phyloP scores from a whole-genome alignment of 2,797 vertebrate genomes.

The Peromyscus nudipes region DNA sequence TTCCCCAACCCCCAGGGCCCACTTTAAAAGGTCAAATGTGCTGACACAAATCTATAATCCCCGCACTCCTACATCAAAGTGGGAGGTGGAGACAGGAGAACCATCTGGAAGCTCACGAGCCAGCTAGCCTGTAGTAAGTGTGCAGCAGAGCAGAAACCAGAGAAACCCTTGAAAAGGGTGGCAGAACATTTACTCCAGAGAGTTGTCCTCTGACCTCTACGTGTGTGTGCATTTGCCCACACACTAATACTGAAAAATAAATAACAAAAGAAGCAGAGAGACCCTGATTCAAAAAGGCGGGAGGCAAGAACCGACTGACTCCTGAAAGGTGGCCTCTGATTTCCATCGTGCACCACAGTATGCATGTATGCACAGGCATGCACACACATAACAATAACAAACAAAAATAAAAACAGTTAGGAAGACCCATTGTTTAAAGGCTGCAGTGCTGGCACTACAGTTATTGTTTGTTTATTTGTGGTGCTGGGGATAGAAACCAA shows the following conservation, averaged over 20 bases:
- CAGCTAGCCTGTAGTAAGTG: background rate
- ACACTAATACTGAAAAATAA: background rate
- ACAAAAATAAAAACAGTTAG: background rate
- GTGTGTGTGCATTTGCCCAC: background rate
- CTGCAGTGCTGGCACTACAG: background rate
- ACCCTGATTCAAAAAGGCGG: background rate
- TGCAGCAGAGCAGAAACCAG: background rate
- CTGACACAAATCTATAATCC: background rate
- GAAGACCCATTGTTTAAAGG: background rate
- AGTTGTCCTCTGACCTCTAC: background rate
- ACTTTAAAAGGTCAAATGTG: background rate
- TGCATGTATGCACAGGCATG: background rate
- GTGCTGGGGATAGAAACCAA: background rate
- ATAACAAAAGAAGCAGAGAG: background rate
- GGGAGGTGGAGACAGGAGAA: background rate
- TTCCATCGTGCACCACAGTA: too few species aligned
- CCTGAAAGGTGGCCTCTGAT: background rate
- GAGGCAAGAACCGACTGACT: background rate
- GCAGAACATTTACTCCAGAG: background rate
- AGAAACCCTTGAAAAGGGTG: too few species aligned
- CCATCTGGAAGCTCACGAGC: background rate
- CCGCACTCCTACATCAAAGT: background rate
- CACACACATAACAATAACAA: background rate
- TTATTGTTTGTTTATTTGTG: background rate
- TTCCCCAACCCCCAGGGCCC: too few species aligned